Percentiles rank a stretch among this genome's conserved stretches.
Conservation (phyloP, 1,140 invertebrate genomes). For the Lepidurus apus region DNA sequence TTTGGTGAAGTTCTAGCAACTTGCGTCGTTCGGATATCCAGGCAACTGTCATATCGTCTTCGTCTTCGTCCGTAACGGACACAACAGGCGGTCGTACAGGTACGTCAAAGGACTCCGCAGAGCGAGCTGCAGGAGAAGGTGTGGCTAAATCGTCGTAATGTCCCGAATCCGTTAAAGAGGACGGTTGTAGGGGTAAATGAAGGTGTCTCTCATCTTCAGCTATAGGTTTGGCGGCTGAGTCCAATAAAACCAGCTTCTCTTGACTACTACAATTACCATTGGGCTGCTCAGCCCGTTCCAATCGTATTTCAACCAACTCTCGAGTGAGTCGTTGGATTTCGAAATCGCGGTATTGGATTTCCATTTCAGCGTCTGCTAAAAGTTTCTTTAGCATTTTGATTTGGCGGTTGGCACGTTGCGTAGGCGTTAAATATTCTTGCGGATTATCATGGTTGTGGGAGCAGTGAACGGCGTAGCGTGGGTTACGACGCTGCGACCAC, state of each 20-base stretch:
- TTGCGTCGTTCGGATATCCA: constrained; percentile 29
- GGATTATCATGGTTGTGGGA: constrained; percentile 63
- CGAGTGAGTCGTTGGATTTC: constrained; percentile 73
- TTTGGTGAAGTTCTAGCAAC: constrained; percentile 30
- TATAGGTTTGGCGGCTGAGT: not conserved
- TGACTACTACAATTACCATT: not conserved
- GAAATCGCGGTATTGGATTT: constrained; percentile 69
- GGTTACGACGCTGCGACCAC: not conserved
- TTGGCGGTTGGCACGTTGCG: constrained; percentile 71
- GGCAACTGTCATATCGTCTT: constrained; percentile 25
- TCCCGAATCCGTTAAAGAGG: constrained; percentile 72
- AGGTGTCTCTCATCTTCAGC: not conserved
- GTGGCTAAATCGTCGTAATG: constrained; percentile 73
- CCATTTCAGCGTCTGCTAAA: constrained; percentile 63
- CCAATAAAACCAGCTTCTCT: not conserved
- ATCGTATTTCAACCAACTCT: constrained; percentile 70
- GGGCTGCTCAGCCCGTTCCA: constrained; percentile 41
- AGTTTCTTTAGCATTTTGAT: constrained; percentile 60
- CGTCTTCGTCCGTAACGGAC: constrained; percentile 27
- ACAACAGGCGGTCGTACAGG: constrained; percentile 30
- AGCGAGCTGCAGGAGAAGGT: constrained; percentile 43
- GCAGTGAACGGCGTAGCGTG: constrained; percentile 68
- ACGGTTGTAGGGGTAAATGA: constrained; percentile 31
- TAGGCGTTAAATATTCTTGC: constrained; percentile 77
- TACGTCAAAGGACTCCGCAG: constrained; percentile 23